Percentiles rank a stretch among this genome's conserved stretches.
These are phyloP conservation scores for Heliopora coerulea DNA, from an alignment of 92 coral and sea anemone genomes.

Conservation along the genomic window DNA sequence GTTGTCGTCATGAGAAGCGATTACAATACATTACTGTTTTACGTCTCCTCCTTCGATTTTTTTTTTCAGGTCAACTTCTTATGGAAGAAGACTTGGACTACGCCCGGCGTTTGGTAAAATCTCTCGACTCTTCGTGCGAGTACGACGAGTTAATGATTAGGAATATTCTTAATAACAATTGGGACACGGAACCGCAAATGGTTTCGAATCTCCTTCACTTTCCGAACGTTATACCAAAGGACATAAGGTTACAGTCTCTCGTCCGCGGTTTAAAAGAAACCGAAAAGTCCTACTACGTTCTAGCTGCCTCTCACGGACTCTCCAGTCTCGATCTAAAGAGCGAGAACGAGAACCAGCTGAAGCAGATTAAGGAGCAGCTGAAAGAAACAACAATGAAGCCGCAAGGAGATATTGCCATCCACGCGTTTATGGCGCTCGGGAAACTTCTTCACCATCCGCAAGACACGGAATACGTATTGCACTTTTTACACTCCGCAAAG, in stretches of 20 bases:
- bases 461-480: slow-evolving; percentile 87
- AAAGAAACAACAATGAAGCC: slow-evolving; percentile 75
- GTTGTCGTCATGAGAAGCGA: not conserved
- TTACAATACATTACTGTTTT: not conserved
- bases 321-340: slow-evolving; percentile 74
- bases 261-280: slow-evolving; percentile 84
- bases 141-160: slow-evolving; percentile 86
- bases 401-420: slow-evolving; percentile 86
- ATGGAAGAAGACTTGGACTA: slow-evolving; percentile 95
- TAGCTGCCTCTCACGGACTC: slow-evolving; percentile 96
- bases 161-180: slow-evolving; percentile 83
- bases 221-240: slow-evolving; percentile 83
- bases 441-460: slow-evolving; percentile 83
- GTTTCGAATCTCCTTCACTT: slow-evolving; percentile 93
- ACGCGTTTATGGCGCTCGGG: slow-evolving; percentile 92
- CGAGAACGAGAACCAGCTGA: slow-evolving; percentile 55
- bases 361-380: slow-evolving; percentile 72
- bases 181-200: slow-evolving; percentile 95
- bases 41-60: no score
- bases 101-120: slow-evolving; percentile 82
- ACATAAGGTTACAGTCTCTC: slow-evolving; percentile 71
- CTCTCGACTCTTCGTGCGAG: slow-evolving; percentile 67
- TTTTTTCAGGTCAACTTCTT: slow-evolving; percentile 78
- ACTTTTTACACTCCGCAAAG: slow-evolving; percentile 85
- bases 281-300: slow-evolving; percentile 76